Conservation (phyloP, 2,797 vertebrate species). For the Anniella stebbinsi region DNA sequence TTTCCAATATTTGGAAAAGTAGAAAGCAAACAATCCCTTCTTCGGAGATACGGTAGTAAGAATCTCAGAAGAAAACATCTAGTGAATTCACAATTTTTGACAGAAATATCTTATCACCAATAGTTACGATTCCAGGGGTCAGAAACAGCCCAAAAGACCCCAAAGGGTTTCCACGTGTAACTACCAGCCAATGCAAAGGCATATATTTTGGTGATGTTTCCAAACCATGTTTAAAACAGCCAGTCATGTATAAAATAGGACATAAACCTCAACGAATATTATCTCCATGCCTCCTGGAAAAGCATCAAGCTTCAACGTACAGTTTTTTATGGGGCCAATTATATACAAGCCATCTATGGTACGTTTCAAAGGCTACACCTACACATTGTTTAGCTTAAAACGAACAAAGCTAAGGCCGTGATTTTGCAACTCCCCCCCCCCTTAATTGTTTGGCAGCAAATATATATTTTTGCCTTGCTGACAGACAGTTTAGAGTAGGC, state of each 20-base stretch:
- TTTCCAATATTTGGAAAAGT: neutral
- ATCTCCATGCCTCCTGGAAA: constrained; percentile 55
- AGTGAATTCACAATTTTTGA: neutral
- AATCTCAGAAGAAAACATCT: neutral
- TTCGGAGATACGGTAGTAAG: neutral
- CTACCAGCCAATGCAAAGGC: neutral
- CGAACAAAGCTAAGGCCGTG: constrained; percentile 45
- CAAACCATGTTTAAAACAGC: constrained; percentile 30
- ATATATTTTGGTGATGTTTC: constrained; percentile 2
- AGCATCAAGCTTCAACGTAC: constrained; percentile 32
- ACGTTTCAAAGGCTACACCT: constrained; percentile 47
- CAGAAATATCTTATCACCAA: constrained; percentile 30
- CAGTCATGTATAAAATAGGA: neutral
- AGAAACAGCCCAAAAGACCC: neutral
- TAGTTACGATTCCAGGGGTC: neutral
- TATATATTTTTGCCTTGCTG: neutral
- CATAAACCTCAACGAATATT: neutral
- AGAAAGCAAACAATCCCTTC: neutral
- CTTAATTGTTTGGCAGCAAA: constrained; percentile 33
- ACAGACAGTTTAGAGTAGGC: neutral
- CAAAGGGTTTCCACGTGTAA: neutral
- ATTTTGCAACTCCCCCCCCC: constrained; percentile 44
- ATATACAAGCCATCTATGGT: constrained; percentile 54
- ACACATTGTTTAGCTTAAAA: constrained; percentile 49
- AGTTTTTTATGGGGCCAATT: constrained; percentile 64